Percentiles rank a stretch among this genome's conserved stretches.
Conservation (phyloP, 2,797 vertebrate genomes). For the Danio albolineatus region DNA sequence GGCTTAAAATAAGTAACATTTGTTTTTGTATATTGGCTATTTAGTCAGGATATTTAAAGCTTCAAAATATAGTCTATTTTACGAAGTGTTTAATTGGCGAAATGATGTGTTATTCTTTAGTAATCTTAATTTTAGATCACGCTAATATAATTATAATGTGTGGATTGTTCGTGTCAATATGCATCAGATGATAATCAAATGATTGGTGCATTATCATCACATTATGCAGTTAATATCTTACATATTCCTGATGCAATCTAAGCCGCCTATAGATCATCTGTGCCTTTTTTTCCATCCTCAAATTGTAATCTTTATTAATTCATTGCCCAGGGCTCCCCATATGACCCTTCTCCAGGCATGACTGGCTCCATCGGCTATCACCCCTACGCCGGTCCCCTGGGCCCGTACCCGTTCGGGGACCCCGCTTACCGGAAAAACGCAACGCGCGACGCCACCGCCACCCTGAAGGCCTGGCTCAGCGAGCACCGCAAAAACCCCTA, state of each 20-base stretch:
- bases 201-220: not conserved
- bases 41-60: not conserved
- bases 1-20: too few relatives aligned
- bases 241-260: not conserved
- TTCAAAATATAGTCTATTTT: slow-evolving; percentile 3
- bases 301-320: slow-evolving; percentile 39
- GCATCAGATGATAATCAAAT: not conserved
- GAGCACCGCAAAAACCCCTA: slow-evolving; percentile 87
- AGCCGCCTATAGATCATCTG: not conserved
- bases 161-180: not conserved
- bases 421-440: slow-evolving; percentile 88
- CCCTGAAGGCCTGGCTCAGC: slow-evolving; percentile 87
- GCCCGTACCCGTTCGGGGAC: slow-evolving; percentile 88
- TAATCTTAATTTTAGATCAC: not conserved
- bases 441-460: slow-evolving; percentile 86
- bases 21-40: too few relatives aligned
- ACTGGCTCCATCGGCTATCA: slow-evolving; percentile 89
- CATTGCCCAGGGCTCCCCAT: slow-evolving; percentile 83
- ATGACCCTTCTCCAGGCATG: slow-evolving; percentile 86
- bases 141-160: not conserved
- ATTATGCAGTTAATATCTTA: not conserved
- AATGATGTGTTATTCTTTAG: not conserved
- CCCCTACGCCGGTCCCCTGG: slow-evolving; percentile 87
- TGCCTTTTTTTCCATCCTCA: not conserved
- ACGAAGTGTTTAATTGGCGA: not conserved